Evolutionary conservation across 1,140 invertebrate genomes (phyloP).

Genomic region (Cydia splendana): DNA sequence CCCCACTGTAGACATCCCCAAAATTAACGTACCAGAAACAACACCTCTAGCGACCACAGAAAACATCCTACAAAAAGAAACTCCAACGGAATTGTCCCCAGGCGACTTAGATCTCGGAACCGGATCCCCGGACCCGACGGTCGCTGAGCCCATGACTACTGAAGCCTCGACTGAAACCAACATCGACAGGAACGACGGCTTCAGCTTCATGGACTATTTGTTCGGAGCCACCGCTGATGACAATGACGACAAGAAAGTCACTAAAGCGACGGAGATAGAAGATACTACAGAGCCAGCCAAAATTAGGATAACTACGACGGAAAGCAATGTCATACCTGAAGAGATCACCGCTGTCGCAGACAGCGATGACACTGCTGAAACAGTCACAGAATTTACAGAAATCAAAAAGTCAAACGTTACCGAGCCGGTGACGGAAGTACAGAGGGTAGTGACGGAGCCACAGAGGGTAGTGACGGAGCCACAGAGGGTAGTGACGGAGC

Average conservation of each 20-base stretch:
- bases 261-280: conserved; percentile 36
- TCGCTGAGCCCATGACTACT: conserved; percentile 53
- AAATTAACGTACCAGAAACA: conserved; percentile 43
- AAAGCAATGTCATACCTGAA: conserved; percentile 66
- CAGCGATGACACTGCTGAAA: conserved; percentile 41
- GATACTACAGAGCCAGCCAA: conserved; percentile 46
- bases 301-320: conserved; percentile 60
- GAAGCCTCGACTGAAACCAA: conserved; percentile 37
- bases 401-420: conserved; percentile 41
- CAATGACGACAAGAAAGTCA: conserved; percentile 35
- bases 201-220: conserved; percentile 72
- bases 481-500: conserved; percentile 40
- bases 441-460: no score
- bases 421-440: conserved; percentile 46
- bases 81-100: conserved; percentile 49
- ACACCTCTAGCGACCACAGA: conserved; percentile 35
- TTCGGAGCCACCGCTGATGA: conserved; percentile 58
- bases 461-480: neutral
- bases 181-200: conserved; percentile 62
- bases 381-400: conserved; percentile 40
- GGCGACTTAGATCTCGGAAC: conserved; percentile 72
- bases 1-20: conserved; percentile 62
- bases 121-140: conserved; percentile 66
- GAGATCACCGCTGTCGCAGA: conserved; percentile 58
- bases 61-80: conserved; percentile 40